These are phyloP conservation scores for Chauna torquata DNA, from an alignment of 2,113 vertebrate genomes.

Conservation along the genomic window DNA sequence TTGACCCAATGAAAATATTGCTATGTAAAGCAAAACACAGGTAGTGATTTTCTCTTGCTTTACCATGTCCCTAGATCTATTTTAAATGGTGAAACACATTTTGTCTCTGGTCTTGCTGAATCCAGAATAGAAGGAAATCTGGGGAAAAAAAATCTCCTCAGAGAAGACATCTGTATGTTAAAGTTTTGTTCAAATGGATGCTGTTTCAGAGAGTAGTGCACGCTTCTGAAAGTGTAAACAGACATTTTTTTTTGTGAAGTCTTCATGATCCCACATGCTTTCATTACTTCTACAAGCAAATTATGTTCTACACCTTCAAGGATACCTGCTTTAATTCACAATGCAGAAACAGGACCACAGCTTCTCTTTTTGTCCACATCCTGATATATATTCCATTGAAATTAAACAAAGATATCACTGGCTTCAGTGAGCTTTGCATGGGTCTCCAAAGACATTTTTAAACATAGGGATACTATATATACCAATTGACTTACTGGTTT, in stretches of 20 bases:
- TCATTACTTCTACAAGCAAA: neutral
- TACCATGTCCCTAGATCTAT: neutral
- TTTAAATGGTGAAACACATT: neutral
- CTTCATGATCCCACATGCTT: neutral
- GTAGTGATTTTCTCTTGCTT: neutral
- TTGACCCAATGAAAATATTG: neutral
- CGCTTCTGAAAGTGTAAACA: neutral
- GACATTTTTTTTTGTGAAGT: neutral
- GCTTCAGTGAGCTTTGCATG: neutral
- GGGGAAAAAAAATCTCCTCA: neutral
- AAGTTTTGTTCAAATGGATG: neutral
- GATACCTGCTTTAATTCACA: neutral
- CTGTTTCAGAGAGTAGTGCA: neutral
- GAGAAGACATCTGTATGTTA: neutral
- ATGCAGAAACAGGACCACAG: neutral
- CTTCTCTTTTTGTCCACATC: neutral
- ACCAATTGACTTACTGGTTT: neutral
- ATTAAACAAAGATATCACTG: constrained; percentile 39
- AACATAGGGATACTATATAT: neutral
- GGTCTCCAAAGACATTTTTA: constrained; percentile 22
- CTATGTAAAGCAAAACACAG: neutral
- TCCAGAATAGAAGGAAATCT: neutral
- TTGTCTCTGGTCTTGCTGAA: neutral
- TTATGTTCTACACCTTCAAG: neutral
- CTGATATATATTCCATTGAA: neutral